Evolutionary conservation across 2,797 vertebrate species (phyloP).

Genomic region (Anisognathus igniventris): DNA sequence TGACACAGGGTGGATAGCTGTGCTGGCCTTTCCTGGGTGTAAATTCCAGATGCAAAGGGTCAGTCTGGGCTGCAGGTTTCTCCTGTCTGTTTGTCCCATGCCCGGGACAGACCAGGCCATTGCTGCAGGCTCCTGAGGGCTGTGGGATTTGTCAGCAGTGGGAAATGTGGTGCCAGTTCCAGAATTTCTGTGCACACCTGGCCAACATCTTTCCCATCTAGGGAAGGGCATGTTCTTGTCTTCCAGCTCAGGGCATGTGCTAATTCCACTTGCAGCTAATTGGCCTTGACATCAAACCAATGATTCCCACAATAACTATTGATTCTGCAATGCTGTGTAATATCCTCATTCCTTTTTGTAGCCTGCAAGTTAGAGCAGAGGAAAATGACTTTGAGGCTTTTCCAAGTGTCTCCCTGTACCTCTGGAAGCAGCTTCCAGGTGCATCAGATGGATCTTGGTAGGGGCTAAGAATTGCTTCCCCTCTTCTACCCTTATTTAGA

Average conservation of each 20-base stretch:
- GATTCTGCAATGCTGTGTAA: background rate
- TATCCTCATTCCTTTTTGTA: background rate
- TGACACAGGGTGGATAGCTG: rapidly evolving
- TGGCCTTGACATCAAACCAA: constrained; percentile 37
- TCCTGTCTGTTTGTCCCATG: background rate
- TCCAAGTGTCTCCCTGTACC: background rate
- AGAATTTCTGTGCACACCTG: background rate
- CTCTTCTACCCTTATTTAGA: background rate
- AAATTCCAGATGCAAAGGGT: background rate
- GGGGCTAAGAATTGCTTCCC: background rate
- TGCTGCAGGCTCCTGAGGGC: background rate
- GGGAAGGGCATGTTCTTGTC: background rate
- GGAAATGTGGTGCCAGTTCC: background rate
- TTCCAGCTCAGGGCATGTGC: background rate
- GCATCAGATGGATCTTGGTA: background rate
- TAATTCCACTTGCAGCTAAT: constrained; percentile 26
- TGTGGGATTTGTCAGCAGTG: background rate
- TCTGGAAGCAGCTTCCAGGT: background rate
- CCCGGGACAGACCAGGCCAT: background rate
- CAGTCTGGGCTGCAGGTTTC: background rate
- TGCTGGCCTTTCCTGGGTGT: background rate
- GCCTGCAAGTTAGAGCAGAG: background rate
- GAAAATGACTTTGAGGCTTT: background rate
- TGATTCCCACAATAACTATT: constrained; percentile 10
- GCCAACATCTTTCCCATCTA: background rate